Conservation (phyloP, 53 echinoderm and acorn worm species). For the Temnopleurus reevesii region DNA sequence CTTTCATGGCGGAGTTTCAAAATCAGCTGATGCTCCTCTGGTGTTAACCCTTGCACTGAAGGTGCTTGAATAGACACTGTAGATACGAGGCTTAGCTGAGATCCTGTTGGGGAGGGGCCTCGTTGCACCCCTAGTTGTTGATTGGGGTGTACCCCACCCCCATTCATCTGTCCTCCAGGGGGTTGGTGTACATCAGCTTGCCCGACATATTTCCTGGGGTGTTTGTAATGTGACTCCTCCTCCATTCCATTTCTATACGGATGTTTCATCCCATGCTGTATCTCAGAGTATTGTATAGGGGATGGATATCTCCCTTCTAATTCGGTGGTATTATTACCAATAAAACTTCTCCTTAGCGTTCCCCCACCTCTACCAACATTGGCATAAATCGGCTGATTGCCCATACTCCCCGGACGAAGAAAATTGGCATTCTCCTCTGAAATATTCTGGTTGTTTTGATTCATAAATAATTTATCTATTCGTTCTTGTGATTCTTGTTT, state of each 20-base stretch:
- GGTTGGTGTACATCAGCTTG: constrained; percentile 2
- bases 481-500: not conserved
- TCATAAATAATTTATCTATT: constrained; percentile 24
- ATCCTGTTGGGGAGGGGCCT: constrained; percentile 33
- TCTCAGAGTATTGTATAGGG: constrained; percentile 20
- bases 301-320: constrained; percentile 1
- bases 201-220: not conserved
- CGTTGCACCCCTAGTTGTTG: not conserved
- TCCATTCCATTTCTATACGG: not conserved
- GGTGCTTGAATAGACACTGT: constrained; percentile 51
- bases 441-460: not conserved
- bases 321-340: not conserved
- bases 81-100: constrained; percentile 24
- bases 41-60: constrained; percentile 37
- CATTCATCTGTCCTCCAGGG: not conserved
- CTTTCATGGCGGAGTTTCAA: constrained; percentile 20
- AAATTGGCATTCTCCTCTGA: not conserved
- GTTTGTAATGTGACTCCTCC: constrained; percentile 19
- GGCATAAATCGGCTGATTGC: constrained; percentile 12
- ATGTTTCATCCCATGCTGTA: constrained; percentile 29
- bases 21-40: constrained; percentile 43
- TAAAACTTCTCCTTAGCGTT: not conserved
- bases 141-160: constrained; percentile 24
- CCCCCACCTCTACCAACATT: constrained; percentile 26
- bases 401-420: not conserved